Evolutionary conservation across 2,113 vertebrate genomes (phyloP), one percentile per base, ranked within the genome.

Genomic region (Atherinomorus stipes): DNA sequence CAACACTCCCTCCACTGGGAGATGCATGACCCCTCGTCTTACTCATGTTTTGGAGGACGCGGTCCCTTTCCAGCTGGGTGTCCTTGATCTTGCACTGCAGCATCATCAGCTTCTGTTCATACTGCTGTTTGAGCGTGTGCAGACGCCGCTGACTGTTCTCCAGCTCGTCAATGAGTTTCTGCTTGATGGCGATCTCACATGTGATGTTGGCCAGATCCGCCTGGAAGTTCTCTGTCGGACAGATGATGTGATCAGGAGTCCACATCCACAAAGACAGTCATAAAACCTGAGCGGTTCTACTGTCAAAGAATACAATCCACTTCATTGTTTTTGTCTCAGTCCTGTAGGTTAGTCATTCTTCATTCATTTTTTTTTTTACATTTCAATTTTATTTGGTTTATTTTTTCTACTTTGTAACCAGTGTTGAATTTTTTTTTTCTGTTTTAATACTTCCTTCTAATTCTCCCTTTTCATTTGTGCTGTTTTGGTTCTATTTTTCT

Each of bases 101-200:
- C 94, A 96, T 96, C 96, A 98, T 96, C 25, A 99, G 91, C 75
- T 99, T 99, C 87, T 99, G 97, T 52, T 99, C 98, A 62, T 99
- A 99, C 31, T 99, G 97, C 88, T 91, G 96, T 72, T 98, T 99
- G 67, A 99, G 93, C 0, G 97, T 98, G 82, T 99, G 97, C 53
- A 99, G 86, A 4, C 98, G 94, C 71, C 96, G 92, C 89, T 99
- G 98, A 90, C 98, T 99, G 89, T 99, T 99, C 87, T 99, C 98
- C 40, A 99, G 91, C 79, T 99, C 98, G 69, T 99, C 98, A 34
- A 99, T 99, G 67, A 99, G 93, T 71, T 99, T 99, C 91, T 99
- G 97, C 90, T 99, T 99, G 88, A 99, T 99, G 74, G 97, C 97
- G 84, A 99, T 99, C 94, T 99, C 98, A 87, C 98, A 99, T 19